These are phyloP conservation scores for Neocloeon triangulifer DNA, from an alignment of 1,140 invertebrate species.

Conservation along the genomic window DNA sequence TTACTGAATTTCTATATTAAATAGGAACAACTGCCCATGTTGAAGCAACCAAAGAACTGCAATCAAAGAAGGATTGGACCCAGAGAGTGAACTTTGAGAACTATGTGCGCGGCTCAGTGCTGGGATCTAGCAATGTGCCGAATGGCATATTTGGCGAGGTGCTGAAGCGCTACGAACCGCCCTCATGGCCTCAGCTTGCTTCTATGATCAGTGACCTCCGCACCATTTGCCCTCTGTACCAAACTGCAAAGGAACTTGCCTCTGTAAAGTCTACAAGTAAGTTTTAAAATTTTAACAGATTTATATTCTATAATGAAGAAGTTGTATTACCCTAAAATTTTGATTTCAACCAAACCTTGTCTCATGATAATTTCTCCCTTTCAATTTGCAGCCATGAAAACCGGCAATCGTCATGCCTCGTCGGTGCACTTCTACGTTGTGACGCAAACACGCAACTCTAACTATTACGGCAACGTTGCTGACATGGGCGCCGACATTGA, in stretches of 20 bases:
- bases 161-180: constrained; percentile 27
- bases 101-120: constrained; percentile 33
- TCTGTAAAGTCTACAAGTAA: too few species aligned
- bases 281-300: too few species aligned
- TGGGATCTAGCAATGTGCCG: constrained; percentile 32
- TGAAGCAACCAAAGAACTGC: constrained; percentile 28
- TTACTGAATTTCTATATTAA: too few species aligned
- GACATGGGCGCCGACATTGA: constrained; percentile 43
- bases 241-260: too few species aligned
- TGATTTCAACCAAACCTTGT: too few species aligned
- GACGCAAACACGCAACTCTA: constrained; percentile 20
- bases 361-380: too few species aligned
- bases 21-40: constrained; percentile 41
- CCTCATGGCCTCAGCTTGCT: constrained; percentile 34
- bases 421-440: constrained; percentile 44
- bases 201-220: constrained; percentile 55
- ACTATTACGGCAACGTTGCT: constrained; percentile 23
- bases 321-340: too few species aligned
- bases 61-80: constrained; percentile 18
- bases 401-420: constrained; percentile 20
- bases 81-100: constrained; percentile 28
- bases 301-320: too few species aligned
- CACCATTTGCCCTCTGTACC: constrained; percentile 57
- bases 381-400: too few species aligned
- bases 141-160: constrained; percentile 32